Conservation (phyloP, 2,888 invertebrate species). For the Meloe dianella region DNA sequence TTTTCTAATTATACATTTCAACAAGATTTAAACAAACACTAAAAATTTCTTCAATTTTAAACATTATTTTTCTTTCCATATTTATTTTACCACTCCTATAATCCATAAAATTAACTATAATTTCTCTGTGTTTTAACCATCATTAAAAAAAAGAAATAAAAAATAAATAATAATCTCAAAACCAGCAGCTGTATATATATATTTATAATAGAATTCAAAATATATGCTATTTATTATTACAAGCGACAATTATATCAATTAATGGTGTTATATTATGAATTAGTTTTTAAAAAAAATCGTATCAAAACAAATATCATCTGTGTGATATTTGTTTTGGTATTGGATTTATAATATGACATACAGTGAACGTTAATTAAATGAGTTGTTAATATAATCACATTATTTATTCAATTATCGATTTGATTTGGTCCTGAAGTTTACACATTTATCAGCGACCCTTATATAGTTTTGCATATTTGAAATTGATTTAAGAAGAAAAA, state of each 20-base stretch:
- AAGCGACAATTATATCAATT: conserved; percentile 8
- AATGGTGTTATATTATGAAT: not conserved
- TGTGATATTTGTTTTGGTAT: not conserved
- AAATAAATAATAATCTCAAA: not conserved
- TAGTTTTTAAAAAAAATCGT: not conserved
- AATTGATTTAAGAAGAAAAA: conserved; percentile 9
- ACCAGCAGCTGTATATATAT: conserved; percentile 4
- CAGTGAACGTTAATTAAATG: too few species aligned
- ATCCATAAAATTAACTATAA: conserved; percentile 11
- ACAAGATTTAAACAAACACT: conserved; percentile 8
- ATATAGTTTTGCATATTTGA: not conserved
- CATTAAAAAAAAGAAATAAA: too few species aligned
- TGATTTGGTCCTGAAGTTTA: too few species aligned
- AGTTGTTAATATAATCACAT: too few species aligned
- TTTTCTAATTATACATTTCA: conserved; percentile 8
- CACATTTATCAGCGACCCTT: too few species aligned
- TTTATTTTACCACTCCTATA: conserved; percentile 11
- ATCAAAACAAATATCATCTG: not conserved
- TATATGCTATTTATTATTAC: conserved; percentile 6
- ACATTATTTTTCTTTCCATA: conserved; percentile 8
- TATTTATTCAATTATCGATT: too few species aligned
- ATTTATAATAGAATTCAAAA: not conserved
- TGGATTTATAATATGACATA: too few species aligned
- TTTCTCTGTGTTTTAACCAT: conserved; percentile 5
- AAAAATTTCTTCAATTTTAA: conserved; percentile 8